phyloP scores from a whole-genome alignment of 2,113 vertebrate genomes.

The Nyctibius bracteatus region DNA sequence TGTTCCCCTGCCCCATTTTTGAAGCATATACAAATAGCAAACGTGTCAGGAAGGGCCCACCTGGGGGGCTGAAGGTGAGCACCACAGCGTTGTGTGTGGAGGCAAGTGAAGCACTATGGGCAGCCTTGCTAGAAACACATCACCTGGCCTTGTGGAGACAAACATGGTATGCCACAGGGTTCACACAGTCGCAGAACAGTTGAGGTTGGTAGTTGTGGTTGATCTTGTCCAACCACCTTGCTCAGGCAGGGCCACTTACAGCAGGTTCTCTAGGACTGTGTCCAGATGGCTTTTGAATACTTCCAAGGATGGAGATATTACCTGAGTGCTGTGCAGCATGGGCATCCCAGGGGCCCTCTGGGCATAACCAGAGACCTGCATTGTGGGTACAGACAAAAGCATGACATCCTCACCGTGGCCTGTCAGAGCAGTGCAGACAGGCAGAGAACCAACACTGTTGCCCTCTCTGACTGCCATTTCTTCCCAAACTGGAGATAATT shows the following conservation, averaged over 20 bases:
- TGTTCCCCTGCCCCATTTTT: neutral
- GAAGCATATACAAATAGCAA: neutral
- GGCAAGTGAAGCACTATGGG: neutral
- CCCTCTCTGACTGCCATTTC: neutral
- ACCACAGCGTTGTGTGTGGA: neutral
- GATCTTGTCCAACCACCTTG: neutral
- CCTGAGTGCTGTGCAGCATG: neutral
- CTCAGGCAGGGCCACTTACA: neutral
- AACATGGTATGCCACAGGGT: neutral
- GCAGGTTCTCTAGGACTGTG: neutral
- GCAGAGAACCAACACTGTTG: neutral
- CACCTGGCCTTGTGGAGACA: neutral
- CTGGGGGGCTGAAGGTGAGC: neutral
- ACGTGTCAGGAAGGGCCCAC: neutral
- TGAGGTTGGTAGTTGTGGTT: too few species aligned
- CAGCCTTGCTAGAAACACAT: neutral
- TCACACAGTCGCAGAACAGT: neutral
- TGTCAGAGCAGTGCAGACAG: neutral
- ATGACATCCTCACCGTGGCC: neutral
- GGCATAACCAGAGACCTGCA: neutral
- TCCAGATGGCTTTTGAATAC: neutral
- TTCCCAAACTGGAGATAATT: neutral
- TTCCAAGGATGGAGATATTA: neutral
- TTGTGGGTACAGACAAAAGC: neutral
- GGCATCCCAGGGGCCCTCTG: neutral